Evolutionary conservation across 1,140 invertebrate species (phyloP).

Genomic region (Drosophila miranda): DNA sequence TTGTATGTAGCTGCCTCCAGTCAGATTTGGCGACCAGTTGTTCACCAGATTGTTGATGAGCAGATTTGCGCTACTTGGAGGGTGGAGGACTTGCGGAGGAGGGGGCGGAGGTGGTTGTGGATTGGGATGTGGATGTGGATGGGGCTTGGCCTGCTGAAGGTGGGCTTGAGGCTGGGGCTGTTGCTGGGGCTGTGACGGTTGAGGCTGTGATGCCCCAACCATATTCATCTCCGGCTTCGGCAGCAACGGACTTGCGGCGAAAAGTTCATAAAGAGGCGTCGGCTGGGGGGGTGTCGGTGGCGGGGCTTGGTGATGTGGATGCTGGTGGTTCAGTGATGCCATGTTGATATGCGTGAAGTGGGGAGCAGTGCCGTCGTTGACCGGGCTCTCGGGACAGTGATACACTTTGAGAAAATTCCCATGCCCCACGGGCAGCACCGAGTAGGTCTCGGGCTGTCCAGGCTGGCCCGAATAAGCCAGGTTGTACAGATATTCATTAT

Average conservation of each 20-base stretch:
- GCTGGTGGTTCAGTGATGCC: slow-evolving; percentile 56
- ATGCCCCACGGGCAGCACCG: slow-evolving; percentile 74
- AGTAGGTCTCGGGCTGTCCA: slow-evolving; percentile 70
- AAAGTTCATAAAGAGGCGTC: slow-evolving; percentile 70
- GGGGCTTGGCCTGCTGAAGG: slow-evolving; percentile 23
- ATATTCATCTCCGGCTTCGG: slow-evolving; percentile 65
- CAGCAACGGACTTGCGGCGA: slow-evolving; percentile 70
- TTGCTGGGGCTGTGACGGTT: slow-evolving; percentile 26
- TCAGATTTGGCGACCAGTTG: slow-evolving; percentile 92
- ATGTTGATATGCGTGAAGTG: slow-evolving; percentile 72
- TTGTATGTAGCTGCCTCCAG: slow-evolving; percentile 90
- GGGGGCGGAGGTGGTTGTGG: slow-evolving; percentile 12
- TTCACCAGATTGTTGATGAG: slow-evolving; percentile 89
- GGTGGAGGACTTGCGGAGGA: slow-evolving; percentile 40
- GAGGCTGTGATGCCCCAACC: slow-evolving; percentile 21
- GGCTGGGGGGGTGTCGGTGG: slow-evolving; percentile 47
- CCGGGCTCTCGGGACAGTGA: slow-evolving; percentile 68
- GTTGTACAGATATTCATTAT: slow-evolving; percentile 71
- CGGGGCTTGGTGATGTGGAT: slow-evolving; percentile 36
- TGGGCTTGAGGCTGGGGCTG: slow-evolving; percentile 31
- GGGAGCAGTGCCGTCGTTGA: slow-evolving; percentile 46
- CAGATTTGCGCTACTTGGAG: slow-evolving; percentile 56
- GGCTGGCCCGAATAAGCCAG: slow-evolving; percentile 53
- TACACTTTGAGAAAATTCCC: slow-evolving; percentile 80
- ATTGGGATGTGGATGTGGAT: slow-evolving; percentile 11